Evolutionary conservation across 2,797 vertebrate genomes (phyloP), one percentile per base, ranked within the genome.

Genomic region (Cyclopterus lumpus): DNA sequence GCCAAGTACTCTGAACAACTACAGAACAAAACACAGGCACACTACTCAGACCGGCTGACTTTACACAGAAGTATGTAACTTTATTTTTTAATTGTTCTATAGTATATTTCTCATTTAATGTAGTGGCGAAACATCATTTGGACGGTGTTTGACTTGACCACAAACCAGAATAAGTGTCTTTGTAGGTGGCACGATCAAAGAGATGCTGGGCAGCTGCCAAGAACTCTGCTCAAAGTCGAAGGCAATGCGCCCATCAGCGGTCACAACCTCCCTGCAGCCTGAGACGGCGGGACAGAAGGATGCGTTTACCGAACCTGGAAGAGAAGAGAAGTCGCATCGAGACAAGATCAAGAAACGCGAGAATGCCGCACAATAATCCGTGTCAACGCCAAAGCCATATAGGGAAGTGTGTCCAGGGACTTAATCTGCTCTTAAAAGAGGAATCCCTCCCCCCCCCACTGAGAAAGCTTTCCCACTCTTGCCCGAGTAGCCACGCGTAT

Each of bases 261-360:
- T 83, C 74, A 98, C 94, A 51, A 95, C 94, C 66, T 94, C 93
- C 80, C 91, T 94, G 91, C 97, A 99, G 81, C 98, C 97, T 46
- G 95, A 96, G 36, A 90, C 80, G 12, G 94, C 94, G 10, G 97
- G 97, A 83, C 97, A 99, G 91, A 97, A 98, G 0, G 95, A 95
- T 58, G 96, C 96, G 26, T 63, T 96, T 80, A 97, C 91, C 46
- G 89, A 86, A 69, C 97, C 98, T 99, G 85, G 11, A 75, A 65
- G 30, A 74, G 51, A 74, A 53, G 16, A 68, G 36, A 38, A 44
- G 42, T n/a, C 51, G 22, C 32, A 14, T 3, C 42, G 53, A 73
- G n/a, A 67, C n/a, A 26, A 20, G 1, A 24, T 32, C 8, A 46
- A 34, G 54, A 65, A 61, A 72, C 12, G 1, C 18, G 36, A 68